Evolutionary conservation across 2,113 vertebrate species (phyloP).

Genomic region (Aegypius monachus): DNA sequence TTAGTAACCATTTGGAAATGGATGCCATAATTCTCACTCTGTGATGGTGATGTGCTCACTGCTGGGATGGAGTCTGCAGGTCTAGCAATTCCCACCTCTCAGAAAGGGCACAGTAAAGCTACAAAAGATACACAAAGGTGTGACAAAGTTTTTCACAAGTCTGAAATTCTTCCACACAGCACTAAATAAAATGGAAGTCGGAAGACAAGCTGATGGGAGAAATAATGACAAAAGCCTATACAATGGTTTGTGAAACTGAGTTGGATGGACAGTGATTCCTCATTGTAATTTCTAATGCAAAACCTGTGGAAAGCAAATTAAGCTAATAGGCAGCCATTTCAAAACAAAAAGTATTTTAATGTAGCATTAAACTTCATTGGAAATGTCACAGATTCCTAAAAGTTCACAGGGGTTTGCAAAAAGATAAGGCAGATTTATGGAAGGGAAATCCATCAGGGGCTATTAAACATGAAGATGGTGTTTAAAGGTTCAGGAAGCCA

Average conservation of each 20-base stretch:
- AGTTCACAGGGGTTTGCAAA: background rate
- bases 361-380: background rate
- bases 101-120: background rate
- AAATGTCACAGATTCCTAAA: background rate
- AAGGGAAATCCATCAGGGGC: background rate
- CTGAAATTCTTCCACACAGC: background rate
- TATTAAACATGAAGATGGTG: background rate
- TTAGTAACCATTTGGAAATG: background rate
- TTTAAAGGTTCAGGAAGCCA: background rate
- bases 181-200: background rate
- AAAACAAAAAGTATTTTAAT: background rate
- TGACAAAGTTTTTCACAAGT: background rate
- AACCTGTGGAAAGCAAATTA: background rate
- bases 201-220: background rate
- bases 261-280: background rate
- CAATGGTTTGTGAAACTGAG: background rate
- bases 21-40: background rate
- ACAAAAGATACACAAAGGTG: background rate
- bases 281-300: background rate
- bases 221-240: background rate
- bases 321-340: background rate
- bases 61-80: background rate
- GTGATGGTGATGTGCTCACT: background rate
- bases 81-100: background rate
- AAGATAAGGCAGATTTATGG: background rate